Evolutionary conservation across 2,797 vertebrate species (phyloP), one percentile per base, ranked within the genome.

Genomic region (Hydrophis major): DNA sequence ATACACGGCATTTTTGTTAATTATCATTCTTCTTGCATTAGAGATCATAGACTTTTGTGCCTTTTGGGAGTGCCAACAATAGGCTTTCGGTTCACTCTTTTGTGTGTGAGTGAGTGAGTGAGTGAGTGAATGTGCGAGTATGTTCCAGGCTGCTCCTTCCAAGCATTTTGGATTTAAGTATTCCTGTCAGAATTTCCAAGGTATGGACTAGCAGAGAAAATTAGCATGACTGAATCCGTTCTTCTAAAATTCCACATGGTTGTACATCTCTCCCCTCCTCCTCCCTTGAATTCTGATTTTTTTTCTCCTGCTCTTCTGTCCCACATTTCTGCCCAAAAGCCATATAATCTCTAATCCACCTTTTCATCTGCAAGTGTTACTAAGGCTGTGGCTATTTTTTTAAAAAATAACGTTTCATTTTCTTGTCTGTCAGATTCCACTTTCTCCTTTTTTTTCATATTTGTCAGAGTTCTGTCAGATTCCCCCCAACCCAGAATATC

Each of bases 61-160:
- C 98, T 98, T 98, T 97, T 96, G 95, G 97, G 97, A 97, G 97
- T 95, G 96, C 97, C 97, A 97, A 97, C 61, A 95, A 96, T 96
- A 96, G 96, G 95, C 96, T 97, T 96, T 97, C 50, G 59, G 63
- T 55, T 16, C 53, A 53, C 56, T 42, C 50, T 91, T 63, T 55
- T 27, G n/a, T 66, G 60, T 10, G 1, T 60, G 59, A 94, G 27
- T 66, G 61, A 4, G 60, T 27, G 60, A 12, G 47, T 95, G 61
- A 37, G 2, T 37, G 37, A 37, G 2, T 94, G 96, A 94, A 95
- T 95, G 96, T 96, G 95, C 92, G 93, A 94, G 25, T 94, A 92
- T 96, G 95, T 97, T 96, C 95, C 94, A 95, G 96, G 96, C 96
- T 97, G 97, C 97, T 96, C 96, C 78, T 97, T 98, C 95, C 95